Conservation (phyloP, 2,113 vertebrate genomes). For the Morone chrysops region DNA sequence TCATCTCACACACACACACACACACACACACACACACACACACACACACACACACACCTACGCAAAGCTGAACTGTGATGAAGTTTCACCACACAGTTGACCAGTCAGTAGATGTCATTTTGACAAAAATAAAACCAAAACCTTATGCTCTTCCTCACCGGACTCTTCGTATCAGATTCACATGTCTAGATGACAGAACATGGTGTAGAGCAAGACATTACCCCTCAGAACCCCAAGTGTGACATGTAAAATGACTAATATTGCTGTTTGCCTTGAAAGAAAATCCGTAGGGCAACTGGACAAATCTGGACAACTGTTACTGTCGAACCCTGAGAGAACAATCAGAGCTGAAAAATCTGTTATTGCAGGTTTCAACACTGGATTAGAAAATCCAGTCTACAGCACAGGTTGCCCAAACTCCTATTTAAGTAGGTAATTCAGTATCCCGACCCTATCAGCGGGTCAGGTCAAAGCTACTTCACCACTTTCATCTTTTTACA, state of each 20-base stretch:
- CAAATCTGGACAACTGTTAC: background rate
- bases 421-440: background rate
- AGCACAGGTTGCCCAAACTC: background rate
- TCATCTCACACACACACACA: constrained; percentile 18
- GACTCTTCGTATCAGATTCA: constrained; percentile 4
- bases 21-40: background rate
- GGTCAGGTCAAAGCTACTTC: background rate
- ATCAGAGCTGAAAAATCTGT: background rate
- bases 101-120: background rate
- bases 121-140: constrained; percentile 5
- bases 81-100: constrained; percentile 21
- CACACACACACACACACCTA: background rate
- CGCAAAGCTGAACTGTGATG: constrained; percentile 10
- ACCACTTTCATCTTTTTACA: constrained; percentile 14
- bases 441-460: background rate
- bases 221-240: background rate
- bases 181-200: background rate
- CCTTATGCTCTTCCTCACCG: background rate
- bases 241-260: background rate
- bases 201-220: background rate
- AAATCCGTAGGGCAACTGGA: background rate
- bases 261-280: background rate
- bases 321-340: background rate
- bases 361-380: constrained; percentile 7
- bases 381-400: constrained; percentile 19